Conservation (phyloP, 35 echinoderm and acorn worm species). For the Strongylocentrotus purpuratus region DNA sequence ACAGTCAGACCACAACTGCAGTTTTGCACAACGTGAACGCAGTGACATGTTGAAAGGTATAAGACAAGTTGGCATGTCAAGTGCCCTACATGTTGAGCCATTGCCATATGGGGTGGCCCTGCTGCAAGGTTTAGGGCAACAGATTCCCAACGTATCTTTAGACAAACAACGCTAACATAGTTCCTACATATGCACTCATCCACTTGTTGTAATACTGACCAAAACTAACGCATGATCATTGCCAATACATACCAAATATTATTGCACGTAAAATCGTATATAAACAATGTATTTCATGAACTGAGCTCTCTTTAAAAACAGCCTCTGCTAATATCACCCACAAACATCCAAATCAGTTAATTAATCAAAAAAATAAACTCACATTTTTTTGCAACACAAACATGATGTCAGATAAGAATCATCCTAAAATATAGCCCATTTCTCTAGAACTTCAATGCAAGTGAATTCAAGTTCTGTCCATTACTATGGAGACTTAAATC, state of each 20-base stretch:
- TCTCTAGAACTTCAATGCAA: neutral
- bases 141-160: neutral
- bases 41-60: neutral
- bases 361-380: neutral
- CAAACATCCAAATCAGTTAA: neutral
- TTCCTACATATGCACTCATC: neutral
- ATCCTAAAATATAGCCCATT: neutral
- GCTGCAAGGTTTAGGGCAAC: neutral
- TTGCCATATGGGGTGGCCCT: neutral
- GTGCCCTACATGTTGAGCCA: neutral
- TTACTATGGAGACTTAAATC: neutral
- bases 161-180: neutral
- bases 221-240: neutral
- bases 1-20: neutral
- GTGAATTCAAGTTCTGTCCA: neutral
- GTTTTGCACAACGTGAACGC: neutral
- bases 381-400: neutral
- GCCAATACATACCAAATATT: neutral
- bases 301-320: slow-evolving; percentile 1
- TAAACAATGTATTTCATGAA: neutral
- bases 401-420: neutral
- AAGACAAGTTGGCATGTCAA: neutral
- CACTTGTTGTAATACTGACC: neutral
- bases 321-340: neutral
- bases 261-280: neutral